Evolutionary conservation across 2,797 vertebrate species (phyloP).

Genomic region (Vireo griseus): DNA sequence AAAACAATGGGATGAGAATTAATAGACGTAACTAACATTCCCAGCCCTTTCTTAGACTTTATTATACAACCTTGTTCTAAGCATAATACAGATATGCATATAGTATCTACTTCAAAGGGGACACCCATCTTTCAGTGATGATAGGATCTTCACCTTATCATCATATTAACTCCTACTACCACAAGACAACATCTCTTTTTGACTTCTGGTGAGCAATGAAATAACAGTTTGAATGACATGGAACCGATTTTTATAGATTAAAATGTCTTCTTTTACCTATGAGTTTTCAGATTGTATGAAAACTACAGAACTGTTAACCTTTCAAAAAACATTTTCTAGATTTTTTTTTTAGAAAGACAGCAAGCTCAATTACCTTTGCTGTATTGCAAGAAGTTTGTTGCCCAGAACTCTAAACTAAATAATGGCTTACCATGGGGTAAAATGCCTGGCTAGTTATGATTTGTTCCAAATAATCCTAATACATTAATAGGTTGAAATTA

Average conservation of each 20-base stretch:
- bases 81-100: not conserved
- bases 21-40: not conserved
- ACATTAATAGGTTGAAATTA: rapidly evolving
- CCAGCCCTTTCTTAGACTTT: not conserved
- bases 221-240: not conserved
- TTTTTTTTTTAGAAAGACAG: not conserved
- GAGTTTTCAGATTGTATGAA: not conserved
- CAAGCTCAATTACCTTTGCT: not conserved
- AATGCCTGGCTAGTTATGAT: not conserved
- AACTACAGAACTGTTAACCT: not conserved
- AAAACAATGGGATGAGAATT: not conserved
- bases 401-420: not conserved
- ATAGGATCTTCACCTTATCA: not conserved
- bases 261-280: not conserved
- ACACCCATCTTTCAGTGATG: not conserved
- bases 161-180: not conserved
- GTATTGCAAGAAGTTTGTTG: not conserved
- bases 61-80: not conserved
- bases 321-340: not conserved
- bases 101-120: not conserved
- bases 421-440: not conserved
- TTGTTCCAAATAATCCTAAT: not conserved
- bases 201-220: not conserved
- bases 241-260: not conserved
- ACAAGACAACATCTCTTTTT: not conserved